These are phyloP conservation scores for Actinemys pallida DNA, from an alignment of 2,113 vertebrate species.

Conservation along the genomic window DNA sequence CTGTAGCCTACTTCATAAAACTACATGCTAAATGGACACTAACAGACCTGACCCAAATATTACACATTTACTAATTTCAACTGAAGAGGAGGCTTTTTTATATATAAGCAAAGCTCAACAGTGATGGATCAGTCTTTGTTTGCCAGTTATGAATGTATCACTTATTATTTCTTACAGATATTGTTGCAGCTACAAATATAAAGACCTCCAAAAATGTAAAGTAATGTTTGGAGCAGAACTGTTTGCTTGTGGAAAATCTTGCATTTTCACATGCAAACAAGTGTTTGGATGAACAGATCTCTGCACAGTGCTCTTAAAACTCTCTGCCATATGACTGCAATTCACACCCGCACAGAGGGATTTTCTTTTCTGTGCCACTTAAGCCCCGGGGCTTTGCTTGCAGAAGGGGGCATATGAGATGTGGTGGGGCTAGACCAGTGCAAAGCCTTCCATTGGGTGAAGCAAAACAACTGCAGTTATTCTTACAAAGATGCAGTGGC, in stretches of 20 bases:
- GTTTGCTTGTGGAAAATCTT: background rate
- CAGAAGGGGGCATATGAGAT: background rate
- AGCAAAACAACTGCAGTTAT: background rate
- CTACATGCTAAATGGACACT: constrained; percentile 42
- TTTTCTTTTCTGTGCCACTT: background rate
- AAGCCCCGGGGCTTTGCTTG: fast-evolving
- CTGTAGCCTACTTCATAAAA: constrained; percentile 62
- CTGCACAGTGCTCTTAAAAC: constrained; percentile 1
- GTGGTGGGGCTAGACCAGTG: background rate
- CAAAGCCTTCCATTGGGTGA: background rate
- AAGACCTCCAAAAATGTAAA: constrained; percentile 1
- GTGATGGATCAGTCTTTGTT: background rate
- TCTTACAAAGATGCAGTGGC: background rate
- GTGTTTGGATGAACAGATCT: background rate
- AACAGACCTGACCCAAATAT: constrained; percentile 46
- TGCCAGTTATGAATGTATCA: constrained; percentile 2
- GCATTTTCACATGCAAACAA: background rate
- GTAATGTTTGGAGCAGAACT: background rate
- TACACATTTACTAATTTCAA: background rate
- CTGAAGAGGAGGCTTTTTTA: constrained; percentile 35
- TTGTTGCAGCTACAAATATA: background rate
- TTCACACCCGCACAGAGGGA: background rate
- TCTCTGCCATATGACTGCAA: background rate
- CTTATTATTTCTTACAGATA: background rate
- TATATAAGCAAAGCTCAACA: constrained; percentile 13